Conservation (phyloP, 1,140 invertebrate species). For the Drosophila hydei region DNA sequence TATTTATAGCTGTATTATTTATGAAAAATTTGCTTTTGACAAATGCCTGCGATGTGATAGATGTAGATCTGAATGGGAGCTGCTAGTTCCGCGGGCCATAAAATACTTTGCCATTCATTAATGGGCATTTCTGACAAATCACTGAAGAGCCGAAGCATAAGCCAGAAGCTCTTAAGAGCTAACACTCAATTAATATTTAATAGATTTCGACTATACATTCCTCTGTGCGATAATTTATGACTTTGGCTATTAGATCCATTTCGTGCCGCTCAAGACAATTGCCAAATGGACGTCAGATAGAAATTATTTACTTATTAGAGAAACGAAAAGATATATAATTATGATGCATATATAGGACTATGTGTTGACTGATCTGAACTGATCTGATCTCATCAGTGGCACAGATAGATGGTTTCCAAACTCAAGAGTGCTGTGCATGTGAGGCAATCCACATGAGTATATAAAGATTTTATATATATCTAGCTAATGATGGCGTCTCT, state of each 20-base stretch:
- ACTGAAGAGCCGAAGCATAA: not conserved
- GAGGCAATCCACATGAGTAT: slow-evolving; percentile 12
- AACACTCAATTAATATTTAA: slow-evolving; percentile 33
- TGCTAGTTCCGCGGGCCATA: slow-evolving; percentile 4
- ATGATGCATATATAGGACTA: slow-evolving; percentile 17
- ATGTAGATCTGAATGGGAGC: slow-evolving; percentile 8
- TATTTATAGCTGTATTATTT: slow-evolving; percentile 68
- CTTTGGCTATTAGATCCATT: slow-evolving; percentile 2
- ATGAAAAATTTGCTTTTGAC: slow-evolving; percentile 14
- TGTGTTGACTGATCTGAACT: slow-evolving; percentile 75
- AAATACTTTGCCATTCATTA: slow-evolving; percentile 15
- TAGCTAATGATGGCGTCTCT: slow-evolving; percentile 30
- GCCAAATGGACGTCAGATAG: not conserved
- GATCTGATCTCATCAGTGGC: slow-evolving; percentile 76
- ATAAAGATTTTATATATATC: not conserved
- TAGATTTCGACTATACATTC: not conserved
- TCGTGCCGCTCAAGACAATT: slow-evolving; percentile 28
- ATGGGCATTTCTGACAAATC: slow-evolving; percentile 31
- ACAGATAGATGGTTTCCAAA: slow-evolving; percentile 56
- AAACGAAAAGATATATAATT: slow-evolving; percentile 17
- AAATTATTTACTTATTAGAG: slow-evolving; percentile 13
- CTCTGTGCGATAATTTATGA: slow-evolving; percentile 10
- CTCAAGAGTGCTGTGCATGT: slow-evolving; percentile 56
- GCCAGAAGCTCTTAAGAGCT: slow-evolving; percentile 14
- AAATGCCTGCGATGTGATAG: slow-evolving; percentile 3